phyloP scores from a whole-genome alignment of 1,140 invertebrate genomes.

The Dreissena polymorpha region DNA sequence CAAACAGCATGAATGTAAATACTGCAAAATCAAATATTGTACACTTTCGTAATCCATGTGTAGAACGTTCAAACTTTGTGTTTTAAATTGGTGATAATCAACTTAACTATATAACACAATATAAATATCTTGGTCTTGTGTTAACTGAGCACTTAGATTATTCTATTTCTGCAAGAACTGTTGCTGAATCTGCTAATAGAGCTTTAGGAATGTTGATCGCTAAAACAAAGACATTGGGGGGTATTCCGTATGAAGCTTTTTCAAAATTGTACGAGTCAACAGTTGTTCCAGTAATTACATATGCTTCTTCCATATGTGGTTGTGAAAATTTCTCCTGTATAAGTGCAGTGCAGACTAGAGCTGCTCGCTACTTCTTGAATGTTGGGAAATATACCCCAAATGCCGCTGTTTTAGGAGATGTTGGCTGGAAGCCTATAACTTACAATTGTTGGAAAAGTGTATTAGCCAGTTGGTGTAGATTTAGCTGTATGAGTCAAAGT shows the following conservation, averaged over 20 bases:
- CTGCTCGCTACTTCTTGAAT: constrained; percentile 39
- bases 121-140: constrained; percentile 50
- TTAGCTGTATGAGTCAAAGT: not conserved
- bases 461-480: not conserved
- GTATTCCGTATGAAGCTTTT: constrained; percentile 24
- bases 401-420: constrained; percentile 15
- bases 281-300: constrained; percentile 28
- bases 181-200: constrained; percentile 1
- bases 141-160: not conserved
- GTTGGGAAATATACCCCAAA: constrained; percentile 41
- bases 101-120: constrained; percentile 39
- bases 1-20: constrained; percentile 38
- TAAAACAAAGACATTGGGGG: not conserved
- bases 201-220: constrained; percentile 4
- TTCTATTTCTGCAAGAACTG: not conserved
- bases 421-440: not conserved
- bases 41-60: constrained; percentile 44
- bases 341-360: constrained; percentile 40
- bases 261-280: constrained; percentile 10
- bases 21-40: constrained; percentile 44
- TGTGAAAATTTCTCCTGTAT: constrained; percentile 29
- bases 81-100: constrained; percentile 38
- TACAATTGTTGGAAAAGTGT: not conserved
- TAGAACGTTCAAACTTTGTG: constrained; percentile 3
- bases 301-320: constrained; percentile 48